Evolutionary conservation across 2,888 invertebrate genomes (phyloP).

Genomic region (Autographa pulchrina): DNA sequence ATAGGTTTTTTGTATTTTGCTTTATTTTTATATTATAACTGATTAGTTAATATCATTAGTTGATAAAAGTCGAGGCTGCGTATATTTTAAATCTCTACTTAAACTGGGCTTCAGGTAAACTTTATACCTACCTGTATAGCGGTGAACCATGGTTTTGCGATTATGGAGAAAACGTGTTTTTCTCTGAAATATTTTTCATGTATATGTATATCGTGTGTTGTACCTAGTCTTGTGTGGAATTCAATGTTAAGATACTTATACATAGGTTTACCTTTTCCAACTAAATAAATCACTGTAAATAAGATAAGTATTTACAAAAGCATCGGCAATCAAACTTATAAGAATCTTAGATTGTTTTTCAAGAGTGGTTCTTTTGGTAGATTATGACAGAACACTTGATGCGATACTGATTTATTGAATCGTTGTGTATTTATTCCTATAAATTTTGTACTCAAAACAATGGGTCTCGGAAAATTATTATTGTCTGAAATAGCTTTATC

Average conservation of each 20-base stretch:
- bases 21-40: constrained; percentile 23
- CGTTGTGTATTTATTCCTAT: too few relatives aligned
- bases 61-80: constrained; percentile 14
- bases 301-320: constrained; percentile 3
- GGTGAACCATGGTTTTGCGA: background rate
- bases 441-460: too few relatives aligned
- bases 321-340: background rate
- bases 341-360: too few relatives aligned
- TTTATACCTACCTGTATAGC: background rate
- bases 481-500: too few relatives aligned
- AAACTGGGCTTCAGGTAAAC: background rate
- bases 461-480: too few relatives aligned
- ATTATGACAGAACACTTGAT: too few relatives aligned
- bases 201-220: constrained; percentile 14
- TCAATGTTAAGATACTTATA: constrained; percentile 19
- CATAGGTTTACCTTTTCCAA: constrained; percentile 18
- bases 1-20: constrained; percentile 17
- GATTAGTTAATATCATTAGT: constrained; percentile 5
- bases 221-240: constrained; percentile 32
- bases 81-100: background rate
- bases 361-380: too few relatives aligned
- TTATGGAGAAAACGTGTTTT: background rate
- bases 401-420: too few relatives aligned
- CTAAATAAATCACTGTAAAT: constrained; percentile 12
- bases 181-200: background rate